phyloP scores from a whole-genome alignment of 2,888 invertebrate species.

The Dermolepida albohirtum region DNA sequence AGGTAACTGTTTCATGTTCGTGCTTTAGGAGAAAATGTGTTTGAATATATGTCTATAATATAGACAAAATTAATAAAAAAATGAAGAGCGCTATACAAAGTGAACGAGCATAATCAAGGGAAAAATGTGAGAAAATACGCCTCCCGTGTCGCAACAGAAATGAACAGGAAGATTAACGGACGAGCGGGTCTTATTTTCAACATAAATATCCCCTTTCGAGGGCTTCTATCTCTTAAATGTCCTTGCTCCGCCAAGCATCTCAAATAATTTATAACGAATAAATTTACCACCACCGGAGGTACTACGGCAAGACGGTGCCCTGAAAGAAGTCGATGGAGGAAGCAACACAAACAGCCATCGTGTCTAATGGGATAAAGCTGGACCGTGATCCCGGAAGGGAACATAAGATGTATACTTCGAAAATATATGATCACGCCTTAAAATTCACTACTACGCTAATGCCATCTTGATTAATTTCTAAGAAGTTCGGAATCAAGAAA shows the following conservation, averaged over 20 bases:
- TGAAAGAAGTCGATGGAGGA: constrained; percentile 19
- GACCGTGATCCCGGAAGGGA: constrained; percentile 12
- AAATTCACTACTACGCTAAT: constrained; percentile 20
- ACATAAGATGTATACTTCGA: constrained; percentile 10
- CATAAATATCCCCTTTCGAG: constrained; percentile 46
- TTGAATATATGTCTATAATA: no score
- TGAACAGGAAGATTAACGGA: constrained; percentile 40
- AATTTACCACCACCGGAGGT: constrained; percentile 22
- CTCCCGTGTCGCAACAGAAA: constrained; percentile 39
- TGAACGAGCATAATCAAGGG: constrained; percentile 14
- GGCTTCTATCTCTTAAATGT: constrained; percentile 42
- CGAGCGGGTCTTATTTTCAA: constrained; percentile 42
- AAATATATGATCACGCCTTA: constrained; percentile 31
- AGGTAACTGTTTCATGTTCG: no score
- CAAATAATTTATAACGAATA: constrained; percentile 41
- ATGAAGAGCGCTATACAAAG: no score
- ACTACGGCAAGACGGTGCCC: constrained; percentile 12
- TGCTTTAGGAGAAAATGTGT: no score
- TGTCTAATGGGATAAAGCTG: background rate
- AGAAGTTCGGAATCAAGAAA: constrained; percentile 15
- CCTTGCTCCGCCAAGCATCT: constrained; percentile 28
- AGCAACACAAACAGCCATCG: constrained; percentile 15
- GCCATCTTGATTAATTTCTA: constrained; percentile 35
- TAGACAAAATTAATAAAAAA: no score
- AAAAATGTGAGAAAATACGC: constrained; percentile 35